These are phyloP conservation scores for Eretmochelys imbricata DNA, from an alignment of 2,113 vertebrate species.

Conservation along the genomic window DNA sequence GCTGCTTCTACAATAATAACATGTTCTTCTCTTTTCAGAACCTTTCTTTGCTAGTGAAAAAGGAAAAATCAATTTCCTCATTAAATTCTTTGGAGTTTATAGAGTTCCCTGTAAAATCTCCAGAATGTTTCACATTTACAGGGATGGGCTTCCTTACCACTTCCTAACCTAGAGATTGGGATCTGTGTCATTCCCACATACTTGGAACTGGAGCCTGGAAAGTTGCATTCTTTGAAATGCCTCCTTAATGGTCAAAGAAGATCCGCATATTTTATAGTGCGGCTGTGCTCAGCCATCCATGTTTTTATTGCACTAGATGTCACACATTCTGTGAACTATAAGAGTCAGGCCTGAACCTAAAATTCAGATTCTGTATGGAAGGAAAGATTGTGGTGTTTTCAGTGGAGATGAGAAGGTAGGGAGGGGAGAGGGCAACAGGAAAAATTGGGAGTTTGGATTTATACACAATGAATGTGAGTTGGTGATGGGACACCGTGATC, in stretches of 20 bases:
- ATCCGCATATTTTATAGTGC: neutral
- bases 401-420: neutral
- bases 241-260: neutral
- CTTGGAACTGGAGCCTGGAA: neutral
- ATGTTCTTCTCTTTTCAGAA: neutral
- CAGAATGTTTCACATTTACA: neutral
- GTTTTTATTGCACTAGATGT: neutral
- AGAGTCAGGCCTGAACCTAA: neutral
- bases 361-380: neutral
- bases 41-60: neutral
- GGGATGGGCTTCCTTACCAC: neutral
- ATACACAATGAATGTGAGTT: neutral
- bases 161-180: neutral
- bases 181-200: neutral
- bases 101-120: neutral
- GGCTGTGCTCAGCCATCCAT: neutral
- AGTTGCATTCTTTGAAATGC: neutral
- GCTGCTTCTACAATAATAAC: neutral
- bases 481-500: neutral
- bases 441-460: neutral
- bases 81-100: neutral
- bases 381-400: neutral
- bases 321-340: neutral
- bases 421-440: neutral
- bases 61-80: neutral